These are phyloP conservation scores for Epistrophe grossulariae DNA, from an alignment of 2,888 invertebrate species.

Conservation along the genomic window DNA sequence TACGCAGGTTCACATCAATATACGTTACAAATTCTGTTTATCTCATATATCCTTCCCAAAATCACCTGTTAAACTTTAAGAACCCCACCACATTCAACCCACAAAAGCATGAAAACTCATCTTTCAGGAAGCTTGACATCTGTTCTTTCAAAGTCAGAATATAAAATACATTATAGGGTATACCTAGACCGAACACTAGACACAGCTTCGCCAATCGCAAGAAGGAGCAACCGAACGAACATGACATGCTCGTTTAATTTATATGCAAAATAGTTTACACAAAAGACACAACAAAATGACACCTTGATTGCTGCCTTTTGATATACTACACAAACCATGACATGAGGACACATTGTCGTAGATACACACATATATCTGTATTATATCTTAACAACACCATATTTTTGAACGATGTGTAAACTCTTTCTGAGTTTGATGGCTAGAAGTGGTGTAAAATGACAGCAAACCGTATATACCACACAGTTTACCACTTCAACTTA, in stretches of 20 bases:
- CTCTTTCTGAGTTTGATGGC: slow-evolving; percentile 18
- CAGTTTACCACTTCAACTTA: slow-evolving; percentile 31
- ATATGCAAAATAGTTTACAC: slow-evolving; percentile 64
- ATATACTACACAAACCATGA: slow-evolving; percentile 26
- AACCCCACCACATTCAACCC: neutral
- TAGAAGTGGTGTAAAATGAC: slow-evolving; percentile 18
- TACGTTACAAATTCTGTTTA: neutral
- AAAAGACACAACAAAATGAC: slow-evolving; percentile 46
- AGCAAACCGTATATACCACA: neutral
- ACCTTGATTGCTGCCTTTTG: slow-evolving; percentile 57
- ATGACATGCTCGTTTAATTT: slow-evolving; percentile 53
- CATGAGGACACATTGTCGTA: slow-evolving; percentile 2
- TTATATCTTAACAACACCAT: neutral
- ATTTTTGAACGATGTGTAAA: slow-evolving; percentile 19
- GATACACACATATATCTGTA: neutral
- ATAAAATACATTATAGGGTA: too few relatives aligned
- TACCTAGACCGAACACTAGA: neutral
- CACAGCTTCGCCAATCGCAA: slow-evolving; percentile 1
- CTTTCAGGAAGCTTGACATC: neutral
- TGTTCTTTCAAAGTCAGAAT: neutral
- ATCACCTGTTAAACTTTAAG: slow-evolving; percentile 12
- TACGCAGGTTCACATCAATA: neutral
- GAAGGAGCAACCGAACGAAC: slow-evolving; percentile 10
- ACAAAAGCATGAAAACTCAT: slow-evolving; percentile 2
- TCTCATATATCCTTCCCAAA: neutral